Base-by-base conservation (phyloP, 2,113 vertebrate species). In the Rhabdomys dilectus region DNA sequence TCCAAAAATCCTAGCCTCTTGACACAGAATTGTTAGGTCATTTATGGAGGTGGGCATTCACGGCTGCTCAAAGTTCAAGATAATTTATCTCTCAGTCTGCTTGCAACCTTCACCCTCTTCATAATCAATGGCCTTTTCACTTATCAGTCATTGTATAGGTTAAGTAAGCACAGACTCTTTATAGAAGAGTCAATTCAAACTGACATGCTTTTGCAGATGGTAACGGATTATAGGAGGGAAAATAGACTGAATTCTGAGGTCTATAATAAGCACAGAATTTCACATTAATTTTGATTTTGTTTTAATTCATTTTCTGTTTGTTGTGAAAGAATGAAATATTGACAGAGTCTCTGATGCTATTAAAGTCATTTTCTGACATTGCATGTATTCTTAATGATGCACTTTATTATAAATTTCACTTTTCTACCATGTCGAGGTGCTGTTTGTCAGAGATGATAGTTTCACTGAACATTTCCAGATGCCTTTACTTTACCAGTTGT, bases 341-440 rank as follows among this genome's bases (percentile, higher is more conserved):
- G 12, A 22, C 8, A 94, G 1, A 48, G 16, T 5, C 75, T 31
- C 31, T 82, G 7, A 85, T 76, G 88, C 21, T 66, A 91, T 72
- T 39, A 80, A 93, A 87, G 58, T 76, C 5, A 76, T 1, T 92
- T 93, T 95, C 24, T 80, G 60, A 68, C 70, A 70, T 36, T 15
- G 8, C 21, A 3, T n/a, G 84, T 84, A 39, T 94, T 95, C 0
- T 51, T 90, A 56, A 89, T 96, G 22, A 96, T 97, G 1, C 42
- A 96, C 93, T 94, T 88, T 92, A 48, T 72, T 64, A 29, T 91
- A 97, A 85, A 76, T 82, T 31, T 87, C 84, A 39, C 11, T 64
- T 78, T 73, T 62, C 8, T 34, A 6, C 2, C 21, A 81, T 80
- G 39, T 93, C 36, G 89, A 58, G 89, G n/a, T 92, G 42, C 6